phyloP scores from a whole-genome alignment of 2,888 invertebrate species.

The Gonocerus acuteangulatus region DNA sequence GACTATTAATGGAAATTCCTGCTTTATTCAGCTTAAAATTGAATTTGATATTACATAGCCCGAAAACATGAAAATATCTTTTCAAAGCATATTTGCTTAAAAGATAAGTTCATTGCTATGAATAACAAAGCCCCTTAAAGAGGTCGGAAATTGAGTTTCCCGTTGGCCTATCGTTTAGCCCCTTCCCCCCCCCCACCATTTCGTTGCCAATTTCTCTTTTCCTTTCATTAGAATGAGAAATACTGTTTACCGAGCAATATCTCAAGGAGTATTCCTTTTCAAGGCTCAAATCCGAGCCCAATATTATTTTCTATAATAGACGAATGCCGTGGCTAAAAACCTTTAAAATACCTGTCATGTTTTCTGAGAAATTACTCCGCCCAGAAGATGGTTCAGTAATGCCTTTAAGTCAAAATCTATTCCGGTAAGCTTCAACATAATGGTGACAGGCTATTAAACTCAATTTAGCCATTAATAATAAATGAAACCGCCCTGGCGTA shows the following conservation, averaged over 20 bases:
- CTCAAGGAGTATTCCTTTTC: background rate
- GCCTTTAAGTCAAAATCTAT: too few relatives aligned
- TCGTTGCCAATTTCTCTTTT: constrained; percentile 8
- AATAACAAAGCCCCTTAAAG: constrained; percentile 18
- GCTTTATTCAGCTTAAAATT: too few relatives aligned
- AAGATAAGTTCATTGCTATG: constrained; percentile 15
- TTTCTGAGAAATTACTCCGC: background rate
- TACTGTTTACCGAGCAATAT: background rate
- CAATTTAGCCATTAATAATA: too few relatives aligned
- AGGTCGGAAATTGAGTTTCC: constrained; percentile 13
- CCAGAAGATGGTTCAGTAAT: background rate
- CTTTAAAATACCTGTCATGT: background rate
- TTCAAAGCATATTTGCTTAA: constrained; percentile 13
- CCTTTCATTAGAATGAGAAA: constrained; percentile 9
- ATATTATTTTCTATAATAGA: background rate
- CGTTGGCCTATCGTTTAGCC: constrained; percentile 1
- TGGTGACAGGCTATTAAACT: too few relatives aligned
- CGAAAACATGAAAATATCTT: background rate
- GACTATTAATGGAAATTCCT: too few relatives aligned
- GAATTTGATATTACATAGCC: background rate
- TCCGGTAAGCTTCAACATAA: too few relatives aligned
- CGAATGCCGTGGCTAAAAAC: too few relatives aligned
- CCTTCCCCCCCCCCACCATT: too few relatives aligned
- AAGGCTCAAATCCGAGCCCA: background rate
- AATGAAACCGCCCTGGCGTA: too few relatives aligned